Evolutionary conservation across 2,113 vertebrate genomes (phyloP).

Genomic region (Alaudala cheleensis): DNA sequence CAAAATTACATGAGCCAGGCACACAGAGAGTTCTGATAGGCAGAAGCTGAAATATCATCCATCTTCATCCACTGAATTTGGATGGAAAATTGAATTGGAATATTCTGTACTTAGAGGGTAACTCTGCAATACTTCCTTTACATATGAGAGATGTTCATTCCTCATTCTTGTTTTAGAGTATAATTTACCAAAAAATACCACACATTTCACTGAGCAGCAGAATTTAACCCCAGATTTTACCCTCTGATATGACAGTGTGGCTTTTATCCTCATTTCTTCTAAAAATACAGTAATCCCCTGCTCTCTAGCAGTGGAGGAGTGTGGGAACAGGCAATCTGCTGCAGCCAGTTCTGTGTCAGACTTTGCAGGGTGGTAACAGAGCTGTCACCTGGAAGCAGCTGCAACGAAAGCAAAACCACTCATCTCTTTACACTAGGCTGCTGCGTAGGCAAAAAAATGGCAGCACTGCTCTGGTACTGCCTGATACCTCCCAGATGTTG

Average conservation of each 20-base stretch:
- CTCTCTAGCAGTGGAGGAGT: not conserved
- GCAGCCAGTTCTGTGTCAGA: not conserved
- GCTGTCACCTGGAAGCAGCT: not conserved
- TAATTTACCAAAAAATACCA: not conserved
- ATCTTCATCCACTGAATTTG: not conserved
- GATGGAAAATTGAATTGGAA: not conserved
- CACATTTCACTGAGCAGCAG: not conserved
- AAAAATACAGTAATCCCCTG: not conserved
- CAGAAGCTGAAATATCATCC: not conserved
- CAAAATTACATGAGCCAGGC: not conserved
- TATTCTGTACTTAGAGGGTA: not conserved
- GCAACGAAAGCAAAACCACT: not conserved
- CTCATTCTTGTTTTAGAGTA: not conserved
- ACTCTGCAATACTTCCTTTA: not conserved
- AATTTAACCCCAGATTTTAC: not conserved
- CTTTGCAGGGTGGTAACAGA: not conserved
- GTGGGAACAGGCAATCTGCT: not conserved
- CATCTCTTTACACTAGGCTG: not conserved
- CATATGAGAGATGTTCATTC: not conserved
- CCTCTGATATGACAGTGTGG: not conserved
- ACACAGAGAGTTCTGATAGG: not conserved
- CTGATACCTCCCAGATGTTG: not conserved
- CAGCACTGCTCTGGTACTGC: not conserved
- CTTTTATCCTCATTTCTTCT: not conserved
- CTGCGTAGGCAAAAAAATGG: not conserved